Evolutionary conservation across 2,797 vertebrate species (phyloP).

Genomic region (Oreochromis mossambicus): DNA sequence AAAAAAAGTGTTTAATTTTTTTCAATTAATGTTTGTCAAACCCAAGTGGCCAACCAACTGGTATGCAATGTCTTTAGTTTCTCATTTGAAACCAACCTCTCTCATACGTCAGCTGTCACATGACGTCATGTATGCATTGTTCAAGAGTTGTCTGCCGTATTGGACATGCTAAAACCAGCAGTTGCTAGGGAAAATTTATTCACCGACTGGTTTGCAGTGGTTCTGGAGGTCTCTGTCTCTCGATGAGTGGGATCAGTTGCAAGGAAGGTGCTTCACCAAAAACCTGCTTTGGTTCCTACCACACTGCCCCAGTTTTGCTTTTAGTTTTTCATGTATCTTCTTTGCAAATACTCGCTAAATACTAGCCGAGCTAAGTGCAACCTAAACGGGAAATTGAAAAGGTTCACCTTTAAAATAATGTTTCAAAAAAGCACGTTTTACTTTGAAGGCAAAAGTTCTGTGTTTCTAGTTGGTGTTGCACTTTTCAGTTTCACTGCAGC

Average conservation of each 20-base stretch:
- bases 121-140: not conserved
- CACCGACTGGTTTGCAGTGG: not conserved
- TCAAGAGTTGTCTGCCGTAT: not conserved
- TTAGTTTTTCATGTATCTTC: not conserved
- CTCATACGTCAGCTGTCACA: accelerated
- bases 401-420: not conserved
- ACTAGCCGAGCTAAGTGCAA: not conserved
- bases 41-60: not conserved
- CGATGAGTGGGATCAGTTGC: not conserved
- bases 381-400: not conserved
- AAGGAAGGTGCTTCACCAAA: not conserved
- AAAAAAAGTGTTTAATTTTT: too few relatives aligned
- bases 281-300: not conserved
- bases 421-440: not conserved
- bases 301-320: accelerated
- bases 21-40: not conserved
- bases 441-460: too few relatives aligned
- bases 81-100: not conserved
- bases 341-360: not conserved
- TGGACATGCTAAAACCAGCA: not conserved
- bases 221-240: not conserved
- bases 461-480: not conserved
- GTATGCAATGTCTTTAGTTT: not conserved
- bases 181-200: not conserved
- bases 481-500: not conserved